Base-by-base conservation (phyloP, 2,113 vertebrate species). In the Meles meles region DNA sequence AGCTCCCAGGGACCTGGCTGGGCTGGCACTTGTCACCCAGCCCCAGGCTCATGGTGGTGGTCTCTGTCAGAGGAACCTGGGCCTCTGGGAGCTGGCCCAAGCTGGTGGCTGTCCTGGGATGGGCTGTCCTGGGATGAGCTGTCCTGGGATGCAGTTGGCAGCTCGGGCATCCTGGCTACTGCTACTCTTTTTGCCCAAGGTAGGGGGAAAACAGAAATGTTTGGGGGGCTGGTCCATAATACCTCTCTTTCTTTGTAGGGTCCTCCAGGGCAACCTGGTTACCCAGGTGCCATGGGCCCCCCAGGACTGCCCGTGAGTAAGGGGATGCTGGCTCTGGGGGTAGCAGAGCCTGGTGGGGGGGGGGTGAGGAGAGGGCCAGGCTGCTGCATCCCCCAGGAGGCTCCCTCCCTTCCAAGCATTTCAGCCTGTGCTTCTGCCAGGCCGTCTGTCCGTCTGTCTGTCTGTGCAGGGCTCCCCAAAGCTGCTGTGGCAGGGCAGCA, bases 291-390 rank as follows among this genome's bases (percentile, higher is more conserved):
- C 13, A 99, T 99, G 79, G 99, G 99, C 3, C 98, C 99, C 7
- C 99, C 99, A 0, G 99, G 99, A 92, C 98, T 99, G 72, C 99
- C 99, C 0, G 99, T 99, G 98, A 99, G 99, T 99, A 97, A 74
- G 90, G 42, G 37, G 76, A 7, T 4, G 12, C 25, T 77, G 49
- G 13, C 6, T 67, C 13, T 59, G 17, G 52, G 61, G 55, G 3
- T 63, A 4, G 29, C 0, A 1, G 67, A 37, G 83, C 57, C 49
- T 21, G 7, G 31, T 55, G 55, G 55, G 8, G 20, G 8, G 20
- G 96, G 63, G 42, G 7, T 31, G 31, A 83, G 52, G 63, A 29
- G 18, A n/a, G 65, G 63, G 7, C 49, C 4, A 6, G 31, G n/a
- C 39, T 37, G 71, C n/a, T 47, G n/a, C 3, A 17, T 17, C 65